Evolutionary conservation across 1,140 invertebrate genomes (phyloP).

Genomic region (Neuroterus valhalla): DNA sequence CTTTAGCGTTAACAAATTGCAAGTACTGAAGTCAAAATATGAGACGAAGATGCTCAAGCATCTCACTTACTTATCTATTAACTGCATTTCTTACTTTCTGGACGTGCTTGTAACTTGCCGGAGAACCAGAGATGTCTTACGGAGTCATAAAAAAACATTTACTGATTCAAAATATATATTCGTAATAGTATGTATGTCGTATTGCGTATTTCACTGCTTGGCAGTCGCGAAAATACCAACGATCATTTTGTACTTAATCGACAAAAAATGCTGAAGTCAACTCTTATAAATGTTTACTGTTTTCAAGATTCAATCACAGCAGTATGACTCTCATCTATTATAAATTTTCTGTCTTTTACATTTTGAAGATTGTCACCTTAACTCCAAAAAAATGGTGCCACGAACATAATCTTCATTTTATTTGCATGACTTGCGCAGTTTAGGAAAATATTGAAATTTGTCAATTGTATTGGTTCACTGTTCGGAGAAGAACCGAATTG

Average conservation of each 20-base stretch:
- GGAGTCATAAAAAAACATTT: constrained; percentile 34
- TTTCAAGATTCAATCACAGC: neutral
- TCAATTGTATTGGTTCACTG: neutral
- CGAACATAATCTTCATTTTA: neutral
- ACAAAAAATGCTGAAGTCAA: constrained; percentile 59
- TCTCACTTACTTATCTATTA: constrained; percentile 54
- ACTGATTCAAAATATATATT: constrained; percentile 47
- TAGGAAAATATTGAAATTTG: neutral
- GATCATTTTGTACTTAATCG: constrained; percentile 71
- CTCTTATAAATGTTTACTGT: constrained; percentile 27
- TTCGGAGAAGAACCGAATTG: neutral
- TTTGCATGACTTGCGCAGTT: neutral
- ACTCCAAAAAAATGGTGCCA: too few relatives aligned
- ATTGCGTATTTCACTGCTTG: constrained; percentile 52
- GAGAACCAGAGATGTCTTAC: constrained; percentile 23
- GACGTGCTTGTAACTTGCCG: constrained; percentile 11
- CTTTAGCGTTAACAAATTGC: constrained; percentile 32
- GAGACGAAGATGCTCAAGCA: constrained; percentile 45
- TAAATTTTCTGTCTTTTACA: neutral
- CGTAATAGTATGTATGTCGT: constrained; percentile 38
- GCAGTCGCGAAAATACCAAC: constrained; percentile 58
- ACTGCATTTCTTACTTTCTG: constrained; percentile 33
- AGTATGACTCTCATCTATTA: neutral
- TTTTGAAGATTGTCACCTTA: too few relatives aligned
- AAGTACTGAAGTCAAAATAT: constrained; percentile 33